These are phyloP conservation scores for Synergus umbraculus DNA, from an alignment of 2,888 invertebrate genomes.

Conservation along the genomic window DNA sequence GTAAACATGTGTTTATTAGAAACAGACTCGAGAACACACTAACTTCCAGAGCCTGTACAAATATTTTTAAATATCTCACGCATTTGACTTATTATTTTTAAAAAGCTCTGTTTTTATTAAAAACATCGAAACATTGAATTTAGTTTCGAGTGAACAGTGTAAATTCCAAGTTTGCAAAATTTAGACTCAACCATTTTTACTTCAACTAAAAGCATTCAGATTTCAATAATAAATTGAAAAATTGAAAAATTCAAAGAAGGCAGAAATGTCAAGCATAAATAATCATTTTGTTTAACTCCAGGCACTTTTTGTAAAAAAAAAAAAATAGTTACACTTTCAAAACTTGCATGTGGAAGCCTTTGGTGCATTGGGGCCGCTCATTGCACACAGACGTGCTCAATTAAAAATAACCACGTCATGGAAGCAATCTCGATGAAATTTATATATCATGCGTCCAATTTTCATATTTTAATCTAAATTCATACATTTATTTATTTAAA, in stretches of 20 bases:
- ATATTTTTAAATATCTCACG: background rate
- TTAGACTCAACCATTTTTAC: background rate
- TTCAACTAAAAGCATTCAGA: background rate
- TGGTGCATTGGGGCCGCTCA: background rate
- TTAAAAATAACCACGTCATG: conserved; percentile 19
- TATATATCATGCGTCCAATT: background rate
- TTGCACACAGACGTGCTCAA: background rate
- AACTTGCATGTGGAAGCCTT: background rate
- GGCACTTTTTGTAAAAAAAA: background rate
- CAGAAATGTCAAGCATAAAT: no score
- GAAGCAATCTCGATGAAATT: background rate
- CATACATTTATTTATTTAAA: background rate
- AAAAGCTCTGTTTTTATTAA: no score
- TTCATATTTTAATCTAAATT: background rate
- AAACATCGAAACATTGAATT: no score
- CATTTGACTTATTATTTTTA: no score
- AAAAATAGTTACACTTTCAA: background rate
- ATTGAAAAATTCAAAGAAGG: background rate
- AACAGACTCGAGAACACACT: background rate
- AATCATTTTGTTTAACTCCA: background rate
- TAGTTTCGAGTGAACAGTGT: no score
- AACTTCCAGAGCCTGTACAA: background rate
- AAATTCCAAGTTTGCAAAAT: no score
- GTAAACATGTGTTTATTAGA: conserved; percentile 19
- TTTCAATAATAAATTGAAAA: background rate